Evolutionary conservation across 2,113 vertebrate genomes (phyloP).

Genomic region (Strix aluco): DNA sequence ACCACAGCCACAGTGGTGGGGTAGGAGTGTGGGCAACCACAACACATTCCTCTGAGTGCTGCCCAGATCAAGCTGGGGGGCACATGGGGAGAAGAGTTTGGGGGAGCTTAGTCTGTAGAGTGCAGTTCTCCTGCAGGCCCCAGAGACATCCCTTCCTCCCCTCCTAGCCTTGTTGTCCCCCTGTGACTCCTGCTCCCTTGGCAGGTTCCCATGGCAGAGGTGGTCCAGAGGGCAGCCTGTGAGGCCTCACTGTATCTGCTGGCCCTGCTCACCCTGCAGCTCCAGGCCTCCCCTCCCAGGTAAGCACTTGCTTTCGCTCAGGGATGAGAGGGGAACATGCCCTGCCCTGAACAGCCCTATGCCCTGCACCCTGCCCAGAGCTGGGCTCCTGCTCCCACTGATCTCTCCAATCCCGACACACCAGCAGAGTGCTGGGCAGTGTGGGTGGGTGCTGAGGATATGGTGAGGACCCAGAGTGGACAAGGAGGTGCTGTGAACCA

Average conservation of each 20-base stretch:
- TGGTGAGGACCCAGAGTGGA: background rate
- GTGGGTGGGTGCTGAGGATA: background rate
- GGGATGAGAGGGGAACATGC: background rate
- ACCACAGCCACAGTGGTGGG: background rate
- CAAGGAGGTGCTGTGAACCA: background rate
- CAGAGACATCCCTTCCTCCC: background rate
- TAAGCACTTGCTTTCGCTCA: conserved; percentile 2
- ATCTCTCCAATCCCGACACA: background rate
- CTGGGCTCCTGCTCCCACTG: background rate
- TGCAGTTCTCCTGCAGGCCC: background rate
- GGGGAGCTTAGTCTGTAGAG: background rate
- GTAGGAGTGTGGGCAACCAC: background rate
- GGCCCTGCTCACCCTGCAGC: conserved; percentile 66
- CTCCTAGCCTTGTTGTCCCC: background rate
- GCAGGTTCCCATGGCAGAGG: conserved; percentile 61
- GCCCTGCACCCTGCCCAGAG: background rate
- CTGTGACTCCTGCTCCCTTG: background rate
- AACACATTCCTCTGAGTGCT: background rate
- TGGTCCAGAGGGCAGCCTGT: background rate
- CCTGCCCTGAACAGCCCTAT: background rate
- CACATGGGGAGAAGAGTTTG: background rate
- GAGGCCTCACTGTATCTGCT: conserved; percentile 73
- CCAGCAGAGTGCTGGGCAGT: background rate
- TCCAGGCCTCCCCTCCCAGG: conserved; percentile 63
- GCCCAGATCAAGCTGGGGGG: background rate